Percentiles rank a stretch among this genome's conserved stretches.
These are phyloP conservation scores for Peromyscus polionotus DNA, from an alignment of 2,113 vertebrate species.

Conservation along the genomic window DNA sequence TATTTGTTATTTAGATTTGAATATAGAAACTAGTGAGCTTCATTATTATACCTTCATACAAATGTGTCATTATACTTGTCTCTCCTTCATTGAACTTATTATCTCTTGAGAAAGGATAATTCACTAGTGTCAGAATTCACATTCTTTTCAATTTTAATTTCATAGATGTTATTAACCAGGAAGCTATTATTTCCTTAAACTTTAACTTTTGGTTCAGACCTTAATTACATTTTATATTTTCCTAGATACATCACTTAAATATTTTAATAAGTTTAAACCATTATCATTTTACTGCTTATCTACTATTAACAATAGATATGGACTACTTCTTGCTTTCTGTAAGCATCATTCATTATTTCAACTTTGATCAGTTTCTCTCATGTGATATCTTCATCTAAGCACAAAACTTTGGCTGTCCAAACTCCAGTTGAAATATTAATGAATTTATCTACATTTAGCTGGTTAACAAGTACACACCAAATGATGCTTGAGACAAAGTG, in stretches of 20 bases:
- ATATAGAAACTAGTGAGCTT: not conserved
- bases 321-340: not conserved
- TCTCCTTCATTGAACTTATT: not conserved
- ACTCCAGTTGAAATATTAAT: not conserved
- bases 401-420: not conserved
- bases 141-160: not conserved
- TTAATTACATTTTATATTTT: not conserved
- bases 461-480: not conserved
- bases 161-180: not conserved
- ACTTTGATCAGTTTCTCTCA: not conserved
- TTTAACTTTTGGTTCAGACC: not conserved
- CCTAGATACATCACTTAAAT: not conserved
- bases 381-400: not conserved
- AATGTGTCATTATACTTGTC: not conserved
- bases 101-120: not conserved
- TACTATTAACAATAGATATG: not conserved
- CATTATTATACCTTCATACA: not conserved
- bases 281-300: not conserved
- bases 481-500: not conserved
- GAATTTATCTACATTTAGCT: not conserved
- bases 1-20: not conserved
- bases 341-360: not conserved
- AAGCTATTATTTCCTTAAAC: not conserved
- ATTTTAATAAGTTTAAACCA: not conserved
- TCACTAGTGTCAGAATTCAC: not conserved